These are phyloP conservation scores for Tubulanus polymorphus DNA, from an alignment of 2,888 invertebrate genomes.

Conservation along the genomic window DNA sequence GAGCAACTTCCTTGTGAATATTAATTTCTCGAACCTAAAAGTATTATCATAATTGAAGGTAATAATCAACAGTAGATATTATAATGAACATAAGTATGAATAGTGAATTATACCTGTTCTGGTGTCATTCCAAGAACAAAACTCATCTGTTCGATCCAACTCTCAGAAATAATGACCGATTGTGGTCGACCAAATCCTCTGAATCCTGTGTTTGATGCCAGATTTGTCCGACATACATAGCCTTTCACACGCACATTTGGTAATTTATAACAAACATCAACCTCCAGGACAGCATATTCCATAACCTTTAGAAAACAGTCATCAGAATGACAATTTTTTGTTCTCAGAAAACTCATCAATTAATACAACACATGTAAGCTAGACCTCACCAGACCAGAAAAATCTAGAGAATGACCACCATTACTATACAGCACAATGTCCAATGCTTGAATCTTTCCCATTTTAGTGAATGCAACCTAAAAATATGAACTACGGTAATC, in stretches of 20 bases:
- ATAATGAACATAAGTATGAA: neutral
- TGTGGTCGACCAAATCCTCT: constrained; percentile 55
- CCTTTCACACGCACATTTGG: constrained; percentile 70
- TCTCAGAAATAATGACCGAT: constrained; percentile 27
- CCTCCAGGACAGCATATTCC: constrained; percentile 66
- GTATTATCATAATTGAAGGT: neutral
- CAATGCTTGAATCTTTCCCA: constrained; percentile 71
- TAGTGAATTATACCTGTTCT: constrained; percentile 58
- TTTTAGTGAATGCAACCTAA: constrained; percentile 64
- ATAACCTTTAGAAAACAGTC: constrained; percentile 61
- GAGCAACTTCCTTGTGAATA: constrained; percentile 73
- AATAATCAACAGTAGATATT: neutral
- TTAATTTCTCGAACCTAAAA: constrained; percentile 64
- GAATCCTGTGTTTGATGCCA: constrained; percentile 89
- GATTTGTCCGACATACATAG: constrained; percentile 73
- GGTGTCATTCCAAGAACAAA: constrained; percentile 64
- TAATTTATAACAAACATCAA: constrained; percentile 64
- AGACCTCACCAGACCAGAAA: constrained; percentile 60
- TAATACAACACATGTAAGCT: too few relatives aligned
- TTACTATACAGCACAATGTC: constrained; percentile 73
- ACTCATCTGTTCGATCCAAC: constrained; percentile 55
- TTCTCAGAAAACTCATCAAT: too few relatives aligned
- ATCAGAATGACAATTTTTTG: constrained; percentile 65
- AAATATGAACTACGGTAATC: too few relatives aligned
- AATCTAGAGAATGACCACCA: constrained; percentile 75